Evolutionary conservation across 2,113 vertebrate genomes (phyloP), one percentile per base, ranked within the genome.

Genomic region (Lutjanus erythropterus): DNA sequence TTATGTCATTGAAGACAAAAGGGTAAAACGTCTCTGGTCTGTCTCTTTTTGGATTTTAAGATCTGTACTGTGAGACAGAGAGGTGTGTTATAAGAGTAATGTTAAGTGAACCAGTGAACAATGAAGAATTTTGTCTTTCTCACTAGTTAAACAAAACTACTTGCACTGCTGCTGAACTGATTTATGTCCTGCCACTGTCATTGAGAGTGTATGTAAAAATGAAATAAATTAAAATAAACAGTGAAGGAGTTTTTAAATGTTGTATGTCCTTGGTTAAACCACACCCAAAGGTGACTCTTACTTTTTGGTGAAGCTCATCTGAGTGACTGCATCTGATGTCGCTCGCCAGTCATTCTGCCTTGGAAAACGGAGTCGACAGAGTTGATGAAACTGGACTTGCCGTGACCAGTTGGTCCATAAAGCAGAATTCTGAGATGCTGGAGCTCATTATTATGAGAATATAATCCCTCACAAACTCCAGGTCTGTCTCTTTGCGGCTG

Each of bases 341-440:
- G 42, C 85, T 37, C 10, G 56, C 0, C 12, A 12, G 49, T 19
- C 3, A 88, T 0, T 64, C 50, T 59, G 3, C 49, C 59, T 52
- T 66, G 42, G 23, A 84, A 70, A 65, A 46, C 21, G 4, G 33
- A 86, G 7, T 84, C 67, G 5, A 90, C 88, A 50, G 89, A 78
- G 59, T 89, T 89, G 61, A 92, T 70, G 75, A 92, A 90, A 21
- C 84, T 50, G 10, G 68, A 58, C 27, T 58, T 71, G 11, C 52
- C 68, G 23, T 39, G 8, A 11, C 52, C 39, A 23, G 1, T 0
- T 5, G 19, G 12, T 58, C 68, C 52, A 33, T 58, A 9, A 56
- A 71, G 18, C 50, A 71, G 18, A 42, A 71, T 18, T 31, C 52
- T 56, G 52, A 56, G 25, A 4, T 56, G 50, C n/a, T n/a, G n/a